Base-by-base conservation (phyloP, 2,797 vertebrate species). In the Scarus forsteni region DNA sequence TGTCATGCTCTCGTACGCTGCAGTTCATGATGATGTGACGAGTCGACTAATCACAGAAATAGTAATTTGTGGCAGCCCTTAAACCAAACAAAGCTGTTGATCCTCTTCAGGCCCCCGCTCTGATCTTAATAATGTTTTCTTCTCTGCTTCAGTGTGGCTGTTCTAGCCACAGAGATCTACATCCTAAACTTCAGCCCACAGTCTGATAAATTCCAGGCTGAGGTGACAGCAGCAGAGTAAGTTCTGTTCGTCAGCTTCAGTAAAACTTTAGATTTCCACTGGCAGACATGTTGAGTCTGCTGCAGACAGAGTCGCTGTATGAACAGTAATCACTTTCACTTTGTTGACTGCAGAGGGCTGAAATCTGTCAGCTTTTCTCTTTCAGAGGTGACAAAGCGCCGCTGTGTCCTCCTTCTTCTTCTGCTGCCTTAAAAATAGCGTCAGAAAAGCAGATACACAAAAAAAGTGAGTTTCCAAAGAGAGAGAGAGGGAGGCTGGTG, bases 361-460 rank as follows among this genome's bases (percentile, higher is more conserved):
- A 45, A 69, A 40, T 51, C 19, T 54, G 54, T 42, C 66, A 53
- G 12, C 50, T 60, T 5, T 8, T 11, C 12, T 9, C 48, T 16
- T 48, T 57, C 59, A 62, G 38, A 64, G 7, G 62, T 38, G 66
- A 60, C 59, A 49, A 27, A 73, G 52, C 44, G 0, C 39, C 7
- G 42, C 16, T 1, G 43, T 13, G 4, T 43, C 19, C 40, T 46
- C 61, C 11, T 42, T 59, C 57, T 27, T 43, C 27, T 46, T 54
- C 65, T 40, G 8, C 65, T 36, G 12, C 27, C 8, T 38, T 19
- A 46, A 55, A 62, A 73, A 70, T 4, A 40, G 46, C 0, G 6
- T 13, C 27, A 15, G 35, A 42, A 39, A 18, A 51, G 39, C 14
- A 44, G 51, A 3, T 42, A 39, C 12, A 36, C 49, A 36, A 51